Evolutionary conservation across 2,797 vertebrate species (phyloP).

Genomic region (Phataginus tricuspis): DNA sequence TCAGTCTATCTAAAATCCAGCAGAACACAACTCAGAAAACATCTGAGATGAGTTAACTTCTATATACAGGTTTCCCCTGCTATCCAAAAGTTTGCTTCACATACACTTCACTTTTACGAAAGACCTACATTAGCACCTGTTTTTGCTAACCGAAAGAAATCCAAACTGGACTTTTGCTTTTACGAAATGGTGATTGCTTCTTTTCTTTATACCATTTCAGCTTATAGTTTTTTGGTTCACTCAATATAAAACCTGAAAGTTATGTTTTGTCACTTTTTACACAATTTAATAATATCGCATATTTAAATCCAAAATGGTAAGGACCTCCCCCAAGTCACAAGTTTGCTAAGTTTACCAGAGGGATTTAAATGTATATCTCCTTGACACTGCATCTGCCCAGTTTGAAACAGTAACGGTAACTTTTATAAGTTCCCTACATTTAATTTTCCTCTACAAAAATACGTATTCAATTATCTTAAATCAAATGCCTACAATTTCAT

Average conservation of each 20-base stretch:
- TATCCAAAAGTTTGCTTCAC: not conserved
- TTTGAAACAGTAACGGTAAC: conserved; percentile 28
- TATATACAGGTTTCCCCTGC: not conserved
- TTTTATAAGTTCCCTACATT: conserved; percentile 39
- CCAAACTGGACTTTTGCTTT: not conserved
- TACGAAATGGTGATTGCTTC: not conserved
- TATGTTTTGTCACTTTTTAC: conserved; percentile 20
- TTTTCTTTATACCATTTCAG: not conserved
- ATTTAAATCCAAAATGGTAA: conserved; percentile 38
- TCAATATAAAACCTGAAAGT: conserved; percentile 18
- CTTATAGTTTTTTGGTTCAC: not conserved
- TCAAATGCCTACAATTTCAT: conserved; percentile 13
- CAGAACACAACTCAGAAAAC: not conserved
- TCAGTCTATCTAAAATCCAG: not conserved
- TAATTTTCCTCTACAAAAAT: conserved; percentile 45
- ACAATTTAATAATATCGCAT: not conserved
- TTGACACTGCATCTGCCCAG: not conserved
- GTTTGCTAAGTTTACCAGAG: conserved; percentile 41
- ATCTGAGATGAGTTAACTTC: not conserved
- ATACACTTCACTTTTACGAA: not conserved
- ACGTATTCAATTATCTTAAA: conserved; percentile 25
- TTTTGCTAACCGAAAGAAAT: not conserved
- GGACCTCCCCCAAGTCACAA: not conserved
- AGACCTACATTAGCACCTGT: not conserved
- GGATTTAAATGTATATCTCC: not conserved